Base-by-base conservation (phyloP, 2,797 vertebrate species). In the Myotis myotis region DNA sequence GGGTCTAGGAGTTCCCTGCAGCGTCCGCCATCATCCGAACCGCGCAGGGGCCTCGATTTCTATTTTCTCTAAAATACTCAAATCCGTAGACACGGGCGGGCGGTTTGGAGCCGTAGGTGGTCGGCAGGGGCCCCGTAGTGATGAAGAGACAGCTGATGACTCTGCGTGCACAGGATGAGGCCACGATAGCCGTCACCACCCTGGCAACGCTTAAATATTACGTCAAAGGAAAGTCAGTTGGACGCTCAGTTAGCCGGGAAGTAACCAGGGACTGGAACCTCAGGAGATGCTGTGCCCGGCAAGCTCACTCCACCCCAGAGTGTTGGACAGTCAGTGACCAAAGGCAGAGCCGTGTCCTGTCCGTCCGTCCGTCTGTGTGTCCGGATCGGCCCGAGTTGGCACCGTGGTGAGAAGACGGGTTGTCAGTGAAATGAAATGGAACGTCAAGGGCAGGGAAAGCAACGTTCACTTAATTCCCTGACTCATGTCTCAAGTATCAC, bases 141-240 rank as follows among this genome's bases (percentile, higher is more conserved):
- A 41, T 64, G 15, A 75, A 38, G 51, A 62, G 28, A 51, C 41
- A 66, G 64, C 13, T 13, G 53, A 62, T 49, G 41, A 47, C 62
- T 90, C 91, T 68, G n/a, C 36, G 22, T 79, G 28, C 70, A n/a
- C 51, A 57, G 55, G 22, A 17, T 51, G 64, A 72, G 44, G 72
- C 95, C 20, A 44, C 51, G 60, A 62, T 66, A 44, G 83, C 72
- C 60, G n/a, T 51, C 66, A 15, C 71, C 30, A 55, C 22, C 12
- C 62, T 28, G 75, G 57, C 66, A 81, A 20, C 71, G 16, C 22
- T 76, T 81, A 91, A 72, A 78, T 76, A 81, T 66, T 20, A 38
- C 8, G 68, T 64, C 49, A 72, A 44, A 89, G 89, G 41, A 89
- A 78, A 86, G 1, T 25, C n/a, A 75, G 60, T 41, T 51, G 25